Conservation (phyloP, 2,113 vertebrate genomes). For the Thermophis baileyi region DNA sequence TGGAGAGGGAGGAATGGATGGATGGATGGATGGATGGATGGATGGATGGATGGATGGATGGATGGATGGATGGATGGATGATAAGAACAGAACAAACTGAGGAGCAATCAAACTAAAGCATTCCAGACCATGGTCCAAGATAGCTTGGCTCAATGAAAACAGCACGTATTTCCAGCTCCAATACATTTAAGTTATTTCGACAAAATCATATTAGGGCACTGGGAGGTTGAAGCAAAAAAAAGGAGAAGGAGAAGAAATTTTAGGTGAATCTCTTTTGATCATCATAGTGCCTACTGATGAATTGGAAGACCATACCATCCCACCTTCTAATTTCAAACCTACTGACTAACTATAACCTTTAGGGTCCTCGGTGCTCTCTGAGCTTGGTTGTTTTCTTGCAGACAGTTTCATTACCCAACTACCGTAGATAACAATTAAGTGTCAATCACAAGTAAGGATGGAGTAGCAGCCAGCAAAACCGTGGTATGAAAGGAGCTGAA, state of each 20-base stretch:
- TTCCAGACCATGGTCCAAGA: not conserved
- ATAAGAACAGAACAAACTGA: slow-evolving; percentile 36
- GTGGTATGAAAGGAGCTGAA: not conserved
- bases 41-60: not conserved
- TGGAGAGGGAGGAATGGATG: slow-evolving; percentile 35
- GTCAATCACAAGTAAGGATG: not conserved
- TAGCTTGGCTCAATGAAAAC: slow-evolving; percentile 19
- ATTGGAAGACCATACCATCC: not conserved
- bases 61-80: not conserved
- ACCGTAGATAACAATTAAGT: not conserved
- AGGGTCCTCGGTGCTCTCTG: too few relatives aligned
- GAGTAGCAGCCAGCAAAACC: not conserved
- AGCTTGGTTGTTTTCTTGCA: too few relatives aligned
- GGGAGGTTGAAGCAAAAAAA: too few relatives aligned
- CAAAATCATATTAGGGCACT: too few relatives aligned
- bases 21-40: not conserved
- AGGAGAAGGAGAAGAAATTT: not conserved
- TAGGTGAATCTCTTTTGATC: not conserved
- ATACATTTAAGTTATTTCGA: not conserved
- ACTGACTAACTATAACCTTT: not conserved
- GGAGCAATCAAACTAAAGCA: slow-evolving; percentile 30
- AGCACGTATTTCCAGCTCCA: slow-evolving; percentile 3
- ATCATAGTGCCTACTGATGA: not conserved
- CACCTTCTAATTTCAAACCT: not conserved
- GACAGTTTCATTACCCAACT: too few relatives aligned